Percentiles rank a stretch among this genome's conserved stretches.
Evolutionary conservation across 2,888 invertebrate species (phyloP).

Genomic region (Tipula vernalis): DNA sequence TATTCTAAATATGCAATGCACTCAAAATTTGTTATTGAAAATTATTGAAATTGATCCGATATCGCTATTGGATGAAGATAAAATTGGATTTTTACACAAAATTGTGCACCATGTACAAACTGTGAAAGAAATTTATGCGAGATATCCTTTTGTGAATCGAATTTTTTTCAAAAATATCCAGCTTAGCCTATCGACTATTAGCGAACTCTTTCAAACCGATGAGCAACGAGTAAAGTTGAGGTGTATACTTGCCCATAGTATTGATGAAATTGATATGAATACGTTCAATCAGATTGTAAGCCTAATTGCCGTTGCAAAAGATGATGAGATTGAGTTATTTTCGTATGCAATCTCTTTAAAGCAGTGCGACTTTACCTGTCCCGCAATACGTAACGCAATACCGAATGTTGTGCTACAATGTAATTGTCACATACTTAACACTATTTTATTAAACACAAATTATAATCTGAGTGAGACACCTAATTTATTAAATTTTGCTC

Average conservation of each 20-base stretch:
- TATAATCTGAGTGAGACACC: neutral
- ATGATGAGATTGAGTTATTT: neutral
- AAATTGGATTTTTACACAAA: too few relatives aligned
- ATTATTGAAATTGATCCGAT: neutral
- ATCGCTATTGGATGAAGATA: too few relatives aligned
- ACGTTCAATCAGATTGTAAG: neutral
- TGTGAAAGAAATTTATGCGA: too few relatives aligned
- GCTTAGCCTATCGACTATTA: neutral
- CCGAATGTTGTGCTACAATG: neutral
- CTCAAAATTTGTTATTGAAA: neutral
- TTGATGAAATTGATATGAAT: neutral
- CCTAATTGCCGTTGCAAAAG: neutral
- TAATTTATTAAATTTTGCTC: neutral
- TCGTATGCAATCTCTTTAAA: neutral
- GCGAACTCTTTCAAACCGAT: neutral
- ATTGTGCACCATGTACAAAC: too few relatives aligned
- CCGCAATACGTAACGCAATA: neutral
- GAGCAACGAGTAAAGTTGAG: neutral
- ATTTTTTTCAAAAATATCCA: neutral
- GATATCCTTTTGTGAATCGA: neutral
- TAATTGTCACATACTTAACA: neutral
- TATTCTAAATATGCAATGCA: neutral
- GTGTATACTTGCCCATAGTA: neutral
- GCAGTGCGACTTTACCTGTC: neutral
- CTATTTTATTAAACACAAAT: neutral